These are phyloP conservation scores for Hyles euphorbiae DNA, from an alignment of 1,140 invertebrate genomes.

Conservation along the genomic window DNA sequence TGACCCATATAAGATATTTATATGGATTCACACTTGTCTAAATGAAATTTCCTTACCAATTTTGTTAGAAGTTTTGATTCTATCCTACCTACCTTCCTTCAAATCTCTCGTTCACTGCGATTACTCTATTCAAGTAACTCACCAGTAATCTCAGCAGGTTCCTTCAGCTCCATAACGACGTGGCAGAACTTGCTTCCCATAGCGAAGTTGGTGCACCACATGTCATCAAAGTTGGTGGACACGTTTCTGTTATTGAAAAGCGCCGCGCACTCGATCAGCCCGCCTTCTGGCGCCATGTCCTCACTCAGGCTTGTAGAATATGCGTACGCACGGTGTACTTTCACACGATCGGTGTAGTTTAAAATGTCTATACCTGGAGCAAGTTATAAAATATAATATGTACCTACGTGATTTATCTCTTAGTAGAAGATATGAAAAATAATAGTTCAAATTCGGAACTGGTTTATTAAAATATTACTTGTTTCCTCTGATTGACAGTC, in stretches of 20 bases:
- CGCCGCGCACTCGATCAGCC: constrained; percentile 49
- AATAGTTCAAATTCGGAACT: too few relatives aligned
- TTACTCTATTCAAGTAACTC: constrained; percentile 18
- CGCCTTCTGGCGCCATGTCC: too few relatives aligned
- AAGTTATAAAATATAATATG: constrained; percentile 6
- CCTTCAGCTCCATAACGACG: constrained; percentile 74
- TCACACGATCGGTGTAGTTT: constrained; percentile 38
- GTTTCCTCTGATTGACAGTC: too few relatives aligned
- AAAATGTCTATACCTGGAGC: constrained; percentile 58
- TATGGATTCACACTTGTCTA: too few relatives aligned
- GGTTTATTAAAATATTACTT: too few relatives aligned
- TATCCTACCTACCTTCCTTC: too few relatives aligned
- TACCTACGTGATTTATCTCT: neutral
- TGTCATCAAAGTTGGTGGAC: constrained; percentile 76
- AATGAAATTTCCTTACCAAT: too few relatives aligned
- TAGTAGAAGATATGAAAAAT: too few relatives aligned
- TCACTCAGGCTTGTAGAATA: constrained; percentile 35
- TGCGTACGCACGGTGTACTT: constrained; percentile 45
- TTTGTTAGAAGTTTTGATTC: too few relatives aligned
- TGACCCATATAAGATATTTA: too few relatives aligned
- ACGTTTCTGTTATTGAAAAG: constrained; percentile 78
- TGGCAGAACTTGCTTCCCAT: constrained; percentile 55
- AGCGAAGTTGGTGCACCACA: constrained; percentile 77
- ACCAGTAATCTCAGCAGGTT: constrained; percentile 73
- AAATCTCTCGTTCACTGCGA: too few relatives aligned